Evolutionary conservation across 2,888 invertebrate species (phyloP), one percentile per base, ranked within the genome.

Genomic region (Scaptomyza flava): DNA sequence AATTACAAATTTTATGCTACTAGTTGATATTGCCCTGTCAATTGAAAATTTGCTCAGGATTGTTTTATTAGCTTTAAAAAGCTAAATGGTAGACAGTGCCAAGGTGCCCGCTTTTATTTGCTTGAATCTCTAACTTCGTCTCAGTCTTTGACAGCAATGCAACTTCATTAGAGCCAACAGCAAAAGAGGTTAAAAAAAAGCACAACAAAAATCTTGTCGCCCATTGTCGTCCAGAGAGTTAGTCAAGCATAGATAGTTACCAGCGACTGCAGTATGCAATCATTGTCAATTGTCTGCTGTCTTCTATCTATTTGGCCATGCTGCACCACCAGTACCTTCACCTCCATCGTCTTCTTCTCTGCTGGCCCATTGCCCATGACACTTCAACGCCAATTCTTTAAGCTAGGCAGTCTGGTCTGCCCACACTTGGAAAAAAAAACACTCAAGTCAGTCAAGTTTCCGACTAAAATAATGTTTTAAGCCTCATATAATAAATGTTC

Each of bases 91-190:
- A 31, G 41, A 45, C 30, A 56, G 23, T 56, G 59, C 34, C 36
- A 14, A 17, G 45, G 54, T 42, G 34, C 34, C 30, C 61, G 66
- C 72, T 71, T 48, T 56, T 66, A 59, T 71, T 77, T 77, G 61
- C 57, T 43, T 41, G 36, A 53, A 14, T 36, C 51, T 53, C 30
- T 33, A 17, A 7, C 58, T 42, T 4, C 67, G 36, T 50, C 53
- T 43, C 3, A 45, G 31, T 14, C 70, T 30, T 20, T 51, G 46
- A 36, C 54, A n/a, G 60, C 58, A 69, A 66, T 56, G 77, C 79
- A 85, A 79, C 88, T 85, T 85, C 86, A 82, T 82, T 81, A 81
- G 87, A 77, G 75, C 51, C 74, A 63, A 59, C 42, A 33, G 31
- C 41, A 41, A 52, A 59, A 33, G 33, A 50, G 43, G 17, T 68